These are phyloP conservation scores for Bedellia somnulentella DNA, from an alignment of 2,888 invertebrate genomes.

Conservation along the genomic window DNA sequence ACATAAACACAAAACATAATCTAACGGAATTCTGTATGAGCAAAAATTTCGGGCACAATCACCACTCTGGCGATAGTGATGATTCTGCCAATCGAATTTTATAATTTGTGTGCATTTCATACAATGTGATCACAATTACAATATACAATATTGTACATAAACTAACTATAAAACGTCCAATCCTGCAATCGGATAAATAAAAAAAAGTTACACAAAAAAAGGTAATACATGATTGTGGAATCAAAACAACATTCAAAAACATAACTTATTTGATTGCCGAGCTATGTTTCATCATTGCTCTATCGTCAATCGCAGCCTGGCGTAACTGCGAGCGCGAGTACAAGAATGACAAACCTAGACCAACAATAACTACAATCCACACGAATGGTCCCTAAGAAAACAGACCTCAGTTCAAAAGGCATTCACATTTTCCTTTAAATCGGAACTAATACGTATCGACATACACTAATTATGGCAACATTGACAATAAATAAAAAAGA, in stretches of 20 bases:
- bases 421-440: neutral
- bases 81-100: too few species aligned
- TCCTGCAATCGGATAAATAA: slow-evolving; percentile 15
- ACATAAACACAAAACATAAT: slow-evolving; percentile 26
- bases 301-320: slow-evolving; percentile 29
- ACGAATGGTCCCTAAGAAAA: slow-evolving; percentile 51
- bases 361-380: neutral
- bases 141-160: slow-evolving; percentile 36
- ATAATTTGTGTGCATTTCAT: too few species aligned
- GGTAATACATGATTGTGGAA: slow-evolving; percentile 46
- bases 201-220: slow-evolving; percentile 14
- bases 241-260: slow-evolving; percentile 34
- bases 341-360: neutral
- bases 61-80: slow-evolving; percentile 41
- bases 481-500: slow-evolving; percentile 53
- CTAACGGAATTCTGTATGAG: slow-evolving; percentile 23
- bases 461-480: slow-evolving; percentile 61
- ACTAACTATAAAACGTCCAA: slow-evolving; percentile 16
- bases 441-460: slow-evolving; percentile 41
- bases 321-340: slow-evolving; percentile 25
- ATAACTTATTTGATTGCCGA: slow-evolving; percentile 18
- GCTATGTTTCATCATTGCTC: slow-evolving; percentile 14
- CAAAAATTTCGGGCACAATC: slow-evolving; percentile 23
- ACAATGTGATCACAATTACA: too few species aligned
- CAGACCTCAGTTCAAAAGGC: slow-evolving; percentile 19